Conservation (phyloP, 2,797 vertebrate genomes). For the Myioborus melanocephalus region DNA sequence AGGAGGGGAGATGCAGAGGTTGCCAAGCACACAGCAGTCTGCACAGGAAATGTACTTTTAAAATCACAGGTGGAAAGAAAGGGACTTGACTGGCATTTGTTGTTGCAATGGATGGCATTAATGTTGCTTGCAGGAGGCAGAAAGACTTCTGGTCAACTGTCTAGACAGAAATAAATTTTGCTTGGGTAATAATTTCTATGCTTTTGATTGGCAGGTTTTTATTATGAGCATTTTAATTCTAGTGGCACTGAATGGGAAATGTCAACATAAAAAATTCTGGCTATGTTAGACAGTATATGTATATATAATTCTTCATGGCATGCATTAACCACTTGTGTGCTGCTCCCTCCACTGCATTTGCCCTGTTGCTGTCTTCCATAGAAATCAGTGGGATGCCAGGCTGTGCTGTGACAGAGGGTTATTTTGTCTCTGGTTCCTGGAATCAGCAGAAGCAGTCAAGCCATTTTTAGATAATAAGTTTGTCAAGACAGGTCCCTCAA, state of each 20-base stretch:
- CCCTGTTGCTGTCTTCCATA: conserved; percentile 31
- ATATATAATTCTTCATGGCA: not conserved
- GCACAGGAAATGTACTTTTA: conserved; percentile 45
- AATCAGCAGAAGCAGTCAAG: not conserved
- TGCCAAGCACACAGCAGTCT: conserved; percentile 55
- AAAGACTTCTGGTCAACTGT: conserved; percentile 5
- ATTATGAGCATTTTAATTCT: conserved; percentile 39
- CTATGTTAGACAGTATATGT: conserved; percentile 1
- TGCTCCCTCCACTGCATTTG: conserved; percentile 19
- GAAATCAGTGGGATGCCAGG: not conserved
- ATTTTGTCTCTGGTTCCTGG: not conserved
- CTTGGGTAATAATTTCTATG: conserved; percentile 21
- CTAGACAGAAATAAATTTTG: not conserved
- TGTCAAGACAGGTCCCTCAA: not conserved
- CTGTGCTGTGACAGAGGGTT: not conserved
- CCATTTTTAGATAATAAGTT: not conserved
- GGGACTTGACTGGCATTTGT: not conserved
- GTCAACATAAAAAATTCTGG: not conserved
- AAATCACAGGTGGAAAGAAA: conserved; percentile 36
- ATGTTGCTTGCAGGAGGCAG: not conserved
- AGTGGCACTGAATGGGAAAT: conserved; percentile 34
- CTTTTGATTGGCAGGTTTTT: conserved; percentile 55
- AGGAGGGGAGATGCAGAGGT: conserved; percentile 63
- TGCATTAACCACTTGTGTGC: conserved; percentile 46
- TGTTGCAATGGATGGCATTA: not conserved